Conservation (phyloP, 2,888 invertebrate species). For the Nemotelus pantherinus region DNA sequence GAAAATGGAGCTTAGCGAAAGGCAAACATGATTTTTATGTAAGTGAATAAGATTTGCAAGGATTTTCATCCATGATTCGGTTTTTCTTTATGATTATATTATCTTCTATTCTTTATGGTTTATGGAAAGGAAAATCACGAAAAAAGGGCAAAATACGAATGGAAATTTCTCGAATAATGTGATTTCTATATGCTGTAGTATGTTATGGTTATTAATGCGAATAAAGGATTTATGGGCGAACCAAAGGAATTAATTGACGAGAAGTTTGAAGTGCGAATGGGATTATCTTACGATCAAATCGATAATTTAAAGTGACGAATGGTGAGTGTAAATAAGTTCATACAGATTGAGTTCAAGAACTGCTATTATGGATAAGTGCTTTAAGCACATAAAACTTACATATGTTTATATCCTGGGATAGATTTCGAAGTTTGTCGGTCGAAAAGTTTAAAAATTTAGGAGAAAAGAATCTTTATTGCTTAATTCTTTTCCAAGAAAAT, state of each 20-base stretch:
- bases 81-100: conserved; percentile 23
- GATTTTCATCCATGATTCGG: conserved; percentile 42
- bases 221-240: conserved; percentile 25
- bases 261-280: not conserved
- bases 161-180: conserved; percentile 36
- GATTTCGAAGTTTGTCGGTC: too few relatives aligned
- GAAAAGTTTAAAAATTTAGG: too few relatives aligned
- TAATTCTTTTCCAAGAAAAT: too few relatives aligned
- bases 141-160: conserved; percentile 30
- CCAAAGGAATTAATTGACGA: conserved; percentile 38
- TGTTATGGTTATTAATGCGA: conserved; percentile 27
- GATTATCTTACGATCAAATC: too few relatives aligned
- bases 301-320: too few relatives aligned
- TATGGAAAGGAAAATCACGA: conserved; percentile 31
- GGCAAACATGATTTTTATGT: conserved; percentile 52
- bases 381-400: too few relatives aligned
- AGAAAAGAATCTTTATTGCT: too few relatives aligned
- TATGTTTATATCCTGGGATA: too few relatives aligned
- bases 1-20: conserved; percentile 51
- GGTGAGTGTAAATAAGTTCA: too few relatives aligned
- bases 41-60: conserved; percentile 50
- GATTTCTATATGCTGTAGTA: conserved; percentile 29
- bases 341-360: too few relatives aligned
- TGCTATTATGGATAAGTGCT: too few relatives aligned
- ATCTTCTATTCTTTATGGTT: conserved; percentile 27